Conservation (phyloP, 1,140 invertebrate genomes). For the Drosophila nigromelanica region DNA sequence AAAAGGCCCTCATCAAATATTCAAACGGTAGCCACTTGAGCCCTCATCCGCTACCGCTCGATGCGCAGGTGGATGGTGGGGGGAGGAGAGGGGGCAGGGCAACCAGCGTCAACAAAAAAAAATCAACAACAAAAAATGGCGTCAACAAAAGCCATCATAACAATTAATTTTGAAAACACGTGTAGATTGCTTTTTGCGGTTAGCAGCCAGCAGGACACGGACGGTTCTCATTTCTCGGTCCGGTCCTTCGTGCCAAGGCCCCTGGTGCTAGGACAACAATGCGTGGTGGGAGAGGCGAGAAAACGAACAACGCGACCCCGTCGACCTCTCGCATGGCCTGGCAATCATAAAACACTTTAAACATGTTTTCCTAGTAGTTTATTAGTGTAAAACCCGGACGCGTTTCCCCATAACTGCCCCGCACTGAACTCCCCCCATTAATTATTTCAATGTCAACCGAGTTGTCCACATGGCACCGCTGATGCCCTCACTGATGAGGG, state of each 20-base stretch:
- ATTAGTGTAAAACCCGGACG: conserved; percentile 72
- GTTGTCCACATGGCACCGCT: conserved; percentile 56
- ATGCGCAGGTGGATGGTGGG: too few species aligned
- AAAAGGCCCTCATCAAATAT: conserved; percentile 78
- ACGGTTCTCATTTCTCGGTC: conserved; percentile 5
- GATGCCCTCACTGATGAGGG: conserved; percentile 47
- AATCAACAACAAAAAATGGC: conserved; percentile 64
- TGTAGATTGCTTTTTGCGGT: conserved; percentile 83
- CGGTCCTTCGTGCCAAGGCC: conserved; percentile 12
- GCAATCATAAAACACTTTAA: conserved; percentile 82
- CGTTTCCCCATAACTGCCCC: conserved; percentile 18
- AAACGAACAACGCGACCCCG: conserved; percentile 63
- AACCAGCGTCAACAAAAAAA: conserved; percentile 28
- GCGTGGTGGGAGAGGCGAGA: conserved; percentile 19
- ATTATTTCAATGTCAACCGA: conserved; percentile 76
- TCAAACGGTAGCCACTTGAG: conserved; percentile 68
- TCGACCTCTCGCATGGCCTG: conserved; percentile 70
- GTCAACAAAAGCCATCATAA: conserved; percentile 81
- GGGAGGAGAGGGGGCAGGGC: not conserved
- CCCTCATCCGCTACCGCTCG: conserved; percentile 18
- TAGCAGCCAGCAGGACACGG: conserved; percentile 56
- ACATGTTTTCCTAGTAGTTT: conserved; percentile 80
- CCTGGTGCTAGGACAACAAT: not conserved
- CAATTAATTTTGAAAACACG: conserved; percentile 83
- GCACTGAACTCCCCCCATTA: conserved; percentile 38